Evolutionary conservation across 1,140 invertebrate genomes (phyloP).

Genomic region (Bathynomus jamesi): DNA sequence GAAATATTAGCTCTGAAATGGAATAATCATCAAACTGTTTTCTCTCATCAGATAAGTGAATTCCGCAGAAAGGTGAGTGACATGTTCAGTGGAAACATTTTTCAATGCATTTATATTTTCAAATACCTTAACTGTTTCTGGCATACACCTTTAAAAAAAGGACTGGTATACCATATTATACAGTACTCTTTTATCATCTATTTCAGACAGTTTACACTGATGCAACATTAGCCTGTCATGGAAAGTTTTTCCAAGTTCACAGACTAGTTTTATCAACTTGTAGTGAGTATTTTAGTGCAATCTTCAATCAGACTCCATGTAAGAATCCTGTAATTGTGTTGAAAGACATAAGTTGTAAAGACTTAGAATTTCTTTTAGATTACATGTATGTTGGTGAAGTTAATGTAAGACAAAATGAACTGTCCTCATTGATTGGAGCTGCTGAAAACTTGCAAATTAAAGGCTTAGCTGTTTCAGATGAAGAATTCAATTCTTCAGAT

Average conservation of each 20-base stretch:
- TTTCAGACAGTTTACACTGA: conserved; percentile 11
- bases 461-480: conserved; percentile 1
- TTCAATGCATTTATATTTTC: too few species aligned
- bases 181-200: neutral
- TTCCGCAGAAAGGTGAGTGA: too few species aligned
- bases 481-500: too few species aligned
- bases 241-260: conserved; percentile 7
- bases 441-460: conserved; percentile 9
- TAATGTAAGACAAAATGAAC: conserved; percentile 13
- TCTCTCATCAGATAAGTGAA: too few species aligned
- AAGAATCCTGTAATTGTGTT: conserved; percentile 10
- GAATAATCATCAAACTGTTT: too few species aligned
- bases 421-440: conserved; percentile 1
- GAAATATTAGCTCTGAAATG: too few species aligned
- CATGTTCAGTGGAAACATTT: too few species aligned
- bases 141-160: too few species aligned
- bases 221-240: conserved; percentile 9
- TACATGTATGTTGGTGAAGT: conserved; percentile 19
- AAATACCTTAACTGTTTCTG: too few species aligned
- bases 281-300: conserved; percentile 14
- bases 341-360: conserved; percentile 4
- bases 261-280: conserved; percentile 14
- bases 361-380: conserved; percentile 12
- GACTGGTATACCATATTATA: too few species aligned
- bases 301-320: conserved; percentile 5